Base-by-base conservation (phyloP, 2,797 vertebrate species). In the Smutsia gigantea region DNA sequence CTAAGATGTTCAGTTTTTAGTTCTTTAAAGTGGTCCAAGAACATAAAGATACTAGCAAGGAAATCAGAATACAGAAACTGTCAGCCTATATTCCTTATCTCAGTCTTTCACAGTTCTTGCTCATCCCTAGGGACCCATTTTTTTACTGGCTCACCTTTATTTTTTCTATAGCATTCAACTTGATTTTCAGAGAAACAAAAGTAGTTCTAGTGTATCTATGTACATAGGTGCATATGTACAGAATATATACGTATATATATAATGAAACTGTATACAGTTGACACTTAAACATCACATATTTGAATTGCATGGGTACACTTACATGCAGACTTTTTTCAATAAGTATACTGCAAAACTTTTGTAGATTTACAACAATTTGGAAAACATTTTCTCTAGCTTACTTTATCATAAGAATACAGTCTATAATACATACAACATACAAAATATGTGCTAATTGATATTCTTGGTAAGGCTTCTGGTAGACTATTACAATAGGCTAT, bases 1-100 rank as follows among this genome's bases (percentile, higher is more conserved):
- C 10, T 97, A 84, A 95, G 79, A 92, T 94, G 59, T 31, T 39
- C 59, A 46, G 18, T 82, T 94, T 46, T 75, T 79, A 46, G 78
- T 77, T 90, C 23, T 95, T n/a, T 31, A 21, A 74, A 57, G 7
- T 61, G 23, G 4, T 59, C 66, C 5, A 27, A 78, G 69, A 94
- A 81, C 29, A 19, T 42, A 63, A 72, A 88, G 12, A 29, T 5
- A 53, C 23, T 69, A 81, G 27, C 57, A 88, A 59, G n/a, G 10
- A 25, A 34, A 51, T 42, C 51, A 25, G 75, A 93, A 69, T 29
- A 72, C 46, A 68, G 39, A 90, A 34, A 55, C 31, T 14, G 1
- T 23, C 31, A 37, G 10, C 25, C 46, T 8, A 5, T 37, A 63
- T 37, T 55, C 31, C 8, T 37, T 49, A 27, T 27, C 12, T 63